A percentile compares a stretch with the other conserved stretches of the same genome.
Conservation (phyloP, 2,888 invertebrate genomes). For the Rhagonycha fulva region DNA sequence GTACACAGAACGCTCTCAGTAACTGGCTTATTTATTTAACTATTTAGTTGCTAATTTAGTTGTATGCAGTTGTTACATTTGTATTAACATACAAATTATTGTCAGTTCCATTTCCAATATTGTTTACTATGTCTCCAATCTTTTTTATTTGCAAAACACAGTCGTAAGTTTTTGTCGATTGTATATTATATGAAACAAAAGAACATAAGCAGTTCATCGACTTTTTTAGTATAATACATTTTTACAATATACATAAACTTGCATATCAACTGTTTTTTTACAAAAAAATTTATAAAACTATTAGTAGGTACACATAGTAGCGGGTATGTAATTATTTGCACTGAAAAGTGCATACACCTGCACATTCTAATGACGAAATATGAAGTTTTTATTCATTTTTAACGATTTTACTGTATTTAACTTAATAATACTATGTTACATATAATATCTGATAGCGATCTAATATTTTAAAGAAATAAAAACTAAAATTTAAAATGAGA, state of each 20-base stretch:
- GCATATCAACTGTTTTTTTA: not conserved
- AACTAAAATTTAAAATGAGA: not conserved
- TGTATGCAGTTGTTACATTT: slow-evolving; percentile 22
- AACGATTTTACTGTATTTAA: not conserved
- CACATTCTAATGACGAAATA: not conserved
- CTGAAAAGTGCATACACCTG: not conserved
- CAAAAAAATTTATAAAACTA: not conserved
- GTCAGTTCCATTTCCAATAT: not conserved
- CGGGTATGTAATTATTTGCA: not conserved
- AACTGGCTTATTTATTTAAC: slow-evolving; percentile 34
- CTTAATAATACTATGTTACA: not conserved
- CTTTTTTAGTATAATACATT: not conserved
- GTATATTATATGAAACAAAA: not conserved
- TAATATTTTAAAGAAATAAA: not conserved
- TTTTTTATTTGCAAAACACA: not conserved
- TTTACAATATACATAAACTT: not conserved
- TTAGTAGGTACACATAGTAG: not conserved
- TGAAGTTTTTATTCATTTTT: not conserved
- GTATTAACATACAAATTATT: slow-evolving; percentile 25
- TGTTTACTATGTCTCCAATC: not conserved
- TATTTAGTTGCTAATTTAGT: slow-evolving; percentile 34
- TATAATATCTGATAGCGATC: not conserved
- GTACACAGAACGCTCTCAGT: slow-evolving; percentile 25
- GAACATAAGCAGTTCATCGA: not conserved
- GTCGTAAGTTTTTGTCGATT: not conserved